Evolutionary conservation across 2,113 vertebrate species (phyloP), one percentile per base, ranked within the genome.

Genomic region (Rana temporaria): DNA sequence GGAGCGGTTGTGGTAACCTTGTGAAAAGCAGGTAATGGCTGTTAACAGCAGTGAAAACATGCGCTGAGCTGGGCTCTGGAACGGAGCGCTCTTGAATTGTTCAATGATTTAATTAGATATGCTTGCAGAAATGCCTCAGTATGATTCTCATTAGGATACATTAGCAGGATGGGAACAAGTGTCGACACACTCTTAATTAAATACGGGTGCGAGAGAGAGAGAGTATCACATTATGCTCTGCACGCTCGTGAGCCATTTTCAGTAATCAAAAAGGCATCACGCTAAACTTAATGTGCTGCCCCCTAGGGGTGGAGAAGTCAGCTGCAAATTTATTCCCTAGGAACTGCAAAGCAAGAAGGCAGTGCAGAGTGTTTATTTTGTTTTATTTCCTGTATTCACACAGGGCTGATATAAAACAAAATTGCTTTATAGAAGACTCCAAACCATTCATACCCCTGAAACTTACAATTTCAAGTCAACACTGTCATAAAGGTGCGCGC

Each of bases 61-160:
- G 19, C 30, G 18, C 34, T 17, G 70, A 57, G 71, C 32, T 32
- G 70, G 19, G 22, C 53, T 53, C 32, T 64, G 30, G 65, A 57
- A 30, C 60, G 0, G 62, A 18, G 48, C 22, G 11, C 42, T 19
- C 57, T 69, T 55, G 78, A n/a, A 74, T 75, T 9, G 71, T 34
- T 20, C 52, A 75, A 48, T 82, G 60, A 82, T 75, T 75, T 64
- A 82, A 82, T 82, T 82, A 82, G n/a, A 75, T 64, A 57, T 42
- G 70, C 70, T 15, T 38, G 65, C 52, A 56, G 65, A 57, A 32
- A 38, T 22, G 26, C 52, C 80, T 82, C 80, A 24, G 48, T 57
- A 55, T 67, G 71, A 38, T 48, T 63, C 80, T 82, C 80, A 82
- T 82, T 82, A 82, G 63, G 32, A 22, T n/a, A 53, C 80, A 82